Evolutionary conservation across 2,888 invertebrate genomes (phyloP).

Genomic region (Ophonus ardosiacus): DNA sequence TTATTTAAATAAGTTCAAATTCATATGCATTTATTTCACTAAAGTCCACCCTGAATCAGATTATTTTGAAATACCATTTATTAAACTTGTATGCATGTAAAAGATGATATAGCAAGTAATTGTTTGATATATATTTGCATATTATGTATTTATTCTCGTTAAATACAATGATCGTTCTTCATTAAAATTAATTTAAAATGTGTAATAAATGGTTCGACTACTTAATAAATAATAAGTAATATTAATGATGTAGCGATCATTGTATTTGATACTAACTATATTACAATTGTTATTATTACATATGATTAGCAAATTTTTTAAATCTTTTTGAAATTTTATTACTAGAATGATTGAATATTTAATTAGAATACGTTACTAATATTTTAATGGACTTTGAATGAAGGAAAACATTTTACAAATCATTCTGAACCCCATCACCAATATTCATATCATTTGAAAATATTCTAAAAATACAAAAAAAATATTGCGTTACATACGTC

Average conservation of each 20-base stretch:
- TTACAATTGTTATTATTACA: constrained; percentile 35
- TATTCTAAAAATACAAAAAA: constrained; percentile 36
- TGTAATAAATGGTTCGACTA: not conserved
- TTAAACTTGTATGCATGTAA: not conserved
- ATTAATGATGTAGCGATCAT: not conserved
- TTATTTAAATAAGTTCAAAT: too few relatives aligned
- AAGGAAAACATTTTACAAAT: constrained; percentile 21
- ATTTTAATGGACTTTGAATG: constrained; percentile 55
- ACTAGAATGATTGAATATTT: constrained; percentile 52
- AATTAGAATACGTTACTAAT: constrained; percentile 56
- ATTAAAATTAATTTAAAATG: not conserved
- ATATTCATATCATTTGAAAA: constrained; percentile 33
- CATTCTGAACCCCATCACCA: constrained; percentile 22
- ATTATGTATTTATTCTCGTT: constrained; percentile 14
- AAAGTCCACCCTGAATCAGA: too few relatives aligned
- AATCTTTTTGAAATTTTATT: constrained; percentile 58
- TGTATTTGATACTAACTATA: constrained; percentile 12
- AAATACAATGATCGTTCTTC: not conserved
- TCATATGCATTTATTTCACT: too few relatives aligned
- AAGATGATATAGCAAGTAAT: not conserved
- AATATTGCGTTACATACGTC: not conserved
- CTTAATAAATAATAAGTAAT: not conserved
- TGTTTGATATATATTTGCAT: not conserved
- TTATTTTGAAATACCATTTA: not conserved
- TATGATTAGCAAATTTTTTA: constrained; percentile 56